Base-by-base conservation (phyloP, 2,797 vertebrate genomes). In the Taenioides sp. region DNA sequence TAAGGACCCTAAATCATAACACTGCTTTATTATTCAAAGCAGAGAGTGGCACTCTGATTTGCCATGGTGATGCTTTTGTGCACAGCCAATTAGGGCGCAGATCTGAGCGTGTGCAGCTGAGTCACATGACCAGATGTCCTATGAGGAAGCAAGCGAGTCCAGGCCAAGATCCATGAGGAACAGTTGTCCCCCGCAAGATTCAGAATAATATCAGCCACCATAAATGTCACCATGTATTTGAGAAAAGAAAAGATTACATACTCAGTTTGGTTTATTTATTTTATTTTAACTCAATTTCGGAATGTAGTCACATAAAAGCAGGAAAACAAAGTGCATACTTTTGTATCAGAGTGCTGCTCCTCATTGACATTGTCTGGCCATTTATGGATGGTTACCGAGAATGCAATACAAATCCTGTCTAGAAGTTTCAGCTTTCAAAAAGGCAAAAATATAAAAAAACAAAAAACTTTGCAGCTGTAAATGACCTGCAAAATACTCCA, bases 161-260 rank as follows among this genome's bases (percentile, higher is more conserved):
- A 83, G 85, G 86, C 89, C 91, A 87, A 90, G 86, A 88, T 82
- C 81, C 82, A 82, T 80, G 82, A 73, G 86, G 82, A 87, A 88
- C 88, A 91, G 87, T 88, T 89, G 83, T 86, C 81, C 80, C 85
- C 89, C 85, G 43, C 63, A 90, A 91, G 88, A 90, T 85, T 80
- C 89, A 83, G 80, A 77, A 47, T 65, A 84, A 84, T 62, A 62
- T 62, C 77, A 85, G 79, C 79, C 80, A 52, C 88, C 84, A 88
- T 76, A 88, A 88, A 88, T 80, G 18, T 65, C 23, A 72, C 79
- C 84, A 80, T 79, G 83, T 81, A 87, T 31, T 77, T 73, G 85
- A 78, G 82, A 88, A 83, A 62, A 20, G 2, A 81, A 25, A 61
- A 49, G 67, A 78, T 68, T 27, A 81, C 73, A 88, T 65, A 75